Base-by-base conservation (phyloP, 2,888 invertebrate species). In the Alentia gelatinosa region DNA sequence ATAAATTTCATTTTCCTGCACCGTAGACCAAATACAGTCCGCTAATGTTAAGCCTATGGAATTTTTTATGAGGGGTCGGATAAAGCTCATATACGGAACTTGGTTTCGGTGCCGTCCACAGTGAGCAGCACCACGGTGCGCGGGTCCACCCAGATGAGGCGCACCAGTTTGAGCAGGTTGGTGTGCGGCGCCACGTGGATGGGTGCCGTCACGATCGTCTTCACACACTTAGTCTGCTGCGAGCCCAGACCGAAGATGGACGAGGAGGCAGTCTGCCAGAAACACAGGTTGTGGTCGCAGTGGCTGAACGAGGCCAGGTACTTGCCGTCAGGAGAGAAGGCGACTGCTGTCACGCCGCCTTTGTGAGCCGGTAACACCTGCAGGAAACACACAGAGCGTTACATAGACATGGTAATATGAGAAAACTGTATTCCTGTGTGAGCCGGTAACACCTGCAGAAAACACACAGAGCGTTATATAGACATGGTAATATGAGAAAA, bases 201-300 rank as follows among this genome's bases (percentile, higher is more conserved):
- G 47, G 94, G 95, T 74, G 95, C 96, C 93, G 98, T 98, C 1
- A 96, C 94, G 97, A 98, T 98, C 89, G 98, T 98, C 96, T 99
- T 99, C 74, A 99, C 98, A 96, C 99, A 99, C 91, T 98, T 98
- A 0, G 99, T 99, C 96, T 99, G 99, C 5, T 98, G 98, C 93
- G 99, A 98, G 26, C 99, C 99, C 94, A 99, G 97, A 0, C 99
- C 99, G 97, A 99, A 99, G 97, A 99, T 98, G 90, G 98, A 98
- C 26, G 97, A 97, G n/a, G 96, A 95, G 0, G 97, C 97, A 23
- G 97, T 97, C 97, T 97, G 97, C 37, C 35, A 63, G 42, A 79
- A 79, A 39, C 39, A 90, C 39, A 99, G 97, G 93, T 98, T 97
- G 96, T 99, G 99, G 96, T 99, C 99, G 12, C 97, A 97, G 94